phyloP scores from a whole-genome alignment of 2,797 vertebrate species.

The Huso huso region DNA sequence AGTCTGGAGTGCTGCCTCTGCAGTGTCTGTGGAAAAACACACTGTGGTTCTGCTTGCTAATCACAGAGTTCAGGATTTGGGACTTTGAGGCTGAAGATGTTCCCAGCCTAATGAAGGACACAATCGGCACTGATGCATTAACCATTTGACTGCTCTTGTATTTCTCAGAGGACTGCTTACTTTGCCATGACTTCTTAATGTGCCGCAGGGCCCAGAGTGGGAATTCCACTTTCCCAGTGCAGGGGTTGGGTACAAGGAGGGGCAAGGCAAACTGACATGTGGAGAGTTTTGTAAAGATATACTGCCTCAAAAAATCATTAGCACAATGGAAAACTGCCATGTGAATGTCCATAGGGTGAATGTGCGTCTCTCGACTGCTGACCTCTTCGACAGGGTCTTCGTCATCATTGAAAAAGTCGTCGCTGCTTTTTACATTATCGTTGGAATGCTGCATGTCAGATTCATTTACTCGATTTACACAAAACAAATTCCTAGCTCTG shows the following conservation, averaged over 20 bases:
- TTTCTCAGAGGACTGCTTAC: background rate
- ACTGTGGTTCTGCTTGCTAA: constrained; percentile 36
- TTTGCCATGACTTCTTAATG: background rate
- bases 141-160: background rate
- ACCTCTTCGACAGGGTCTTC: background rate
- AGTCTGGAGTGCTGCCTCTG: constrained; percentile 29
- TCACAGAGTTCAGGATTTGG: constrained; percentile 35
- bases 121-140: background rate
- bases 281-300: background rate
- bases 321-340: background rate
- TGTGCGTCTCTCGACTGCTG: background rate
- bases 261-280: background rate
- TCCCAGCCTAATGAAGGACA: background rate
- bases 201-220: background rate
- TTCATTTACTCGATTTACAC: background rate
- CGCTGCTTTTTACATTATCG: background rate
- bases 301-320: background rate
- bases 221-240: background rate
- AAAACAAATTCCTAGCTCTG: constrained; percentile 8
- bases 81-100: constrained; percentile 29
- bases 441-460: background rate
- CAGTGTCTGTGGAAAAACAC: constrained; percentile 38
- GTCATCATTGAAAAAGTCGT: background rate
- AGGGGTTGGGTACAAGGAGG: background rate
- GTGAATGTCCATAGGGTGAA: background rate